A percentile compares a stretch with the other conserved stretches of the same genome.
These are phyloP conservation scores for Ellobium chinense DNA, from an alignment of 2,888 invertebrate genomes.

Conservation along the genomic window DNA sequence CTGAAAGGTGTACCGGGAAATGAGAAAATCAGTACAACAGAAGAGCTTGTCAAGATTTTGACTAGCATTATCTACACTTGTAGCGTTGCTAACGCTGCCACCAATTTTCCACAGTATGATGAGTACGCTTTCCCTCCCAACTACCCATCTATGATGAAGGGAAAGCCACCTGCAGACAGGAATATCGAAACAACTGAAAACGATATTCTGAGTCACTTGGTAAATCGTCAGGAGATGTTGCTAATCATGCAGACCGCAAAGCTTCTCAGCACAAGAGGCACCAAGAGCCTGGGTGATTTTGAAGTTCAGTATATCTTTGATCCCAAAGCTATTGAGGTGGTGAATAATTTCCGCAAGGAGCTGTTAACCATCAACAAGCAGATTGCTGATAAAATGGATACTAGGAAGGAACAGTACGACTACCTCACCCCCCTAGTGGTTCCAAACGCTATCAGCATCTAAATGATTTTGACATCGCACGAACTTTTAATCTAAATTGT, in stretches of 20 bases:
- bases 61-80: conserved; percentile 68
- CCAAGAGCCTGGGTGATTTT: conserved; percentile 79
- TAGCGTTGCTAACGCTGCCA: conserved; percentile 68
- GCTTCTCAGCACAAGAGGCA: conserved; percentile 77
- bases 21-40: conserved; percentile 56
- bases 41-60: conserved; percentile 57
- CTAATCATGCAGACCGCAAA: conserved; percentile 79
- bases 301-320: conserved; percentile 79
- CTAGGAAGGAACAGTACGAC: too few species aligned
- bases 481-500: too few species aligned
- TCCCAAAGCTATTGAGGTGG: conserved; percentile 68
- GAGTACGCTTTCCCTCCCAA: conserved; percentile 74
- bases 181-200: conserved; percentile 61
- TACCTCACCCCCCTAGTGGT: too few species aligned
- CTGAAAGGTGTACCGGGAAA: conserved; percentile 62
- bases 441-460: too few species aligned
- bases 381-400: too few species aligned
- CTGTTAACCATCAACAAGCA: too few species aligned
- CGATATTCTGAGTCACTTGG: conserved; percentile 74
- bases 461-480: too few species aligned
- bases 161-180: conserved; percentile 59
- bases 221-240: conserved; percentile 75
- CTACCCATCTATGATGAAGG: conserved; percentile 66
- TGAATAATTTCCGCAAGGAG: too few species aligned
- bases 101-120: conserved; percentile 73